phyloP scores from a whole-genome alignment of 2,797 vertebrate genomes.

The Sebastes nivosus region DNA sequence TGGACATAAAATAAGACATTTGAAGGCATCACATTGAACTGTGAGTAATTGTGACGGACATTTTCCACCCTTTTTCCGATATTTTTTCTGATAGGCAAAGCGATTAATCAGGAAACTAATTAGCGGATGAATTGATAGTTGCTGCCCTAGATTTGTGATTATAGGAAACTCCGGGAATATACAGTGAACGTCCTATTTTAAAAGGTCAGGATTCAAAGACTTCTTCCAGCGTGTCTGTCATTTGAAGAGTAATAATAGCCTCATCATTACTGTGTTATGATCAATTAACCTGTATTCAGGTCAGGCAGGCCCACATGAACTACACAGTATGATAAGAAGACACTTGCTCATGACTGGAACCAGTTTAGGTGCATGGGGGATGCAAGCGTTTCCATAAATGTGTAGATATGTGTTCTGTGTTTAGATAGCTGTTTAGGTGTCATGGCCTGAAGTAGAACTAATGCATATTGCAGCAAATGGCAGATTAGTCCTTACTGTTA shows the following conservation, averaged over 20 bases:
- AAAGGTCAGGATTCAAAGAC: neutral
- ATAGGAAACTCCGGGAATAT: neutral
- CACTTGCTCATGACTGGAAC: neutral
- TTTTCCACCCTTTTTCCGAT: neutral
- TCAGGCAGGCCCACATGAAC: neutral
- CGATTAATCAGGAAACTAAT: neutral
- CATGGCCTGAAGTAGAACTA: neutral
- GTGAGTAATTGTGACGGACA: neutral
- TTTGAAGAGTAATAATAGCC: neutral
- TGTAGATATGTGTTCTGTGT: neutral
- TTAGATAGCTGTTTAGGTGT: neutral
- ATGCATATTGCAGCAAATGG: slow-evolving; percentile 19
- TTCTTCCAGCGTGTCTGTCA: neutral
- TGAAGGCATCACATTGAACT: neutral
- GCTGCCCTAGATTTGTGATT: neutral
- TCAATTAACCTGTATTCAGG: neutral
- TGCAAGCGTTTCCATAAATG: neutral
- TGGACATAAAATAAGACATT: neutral
- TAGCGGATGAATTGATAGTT: neutral
- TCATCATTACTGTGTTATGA: neutral
- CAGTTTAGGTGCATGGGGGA: neutral
- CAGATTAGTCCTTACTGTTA: neutral
- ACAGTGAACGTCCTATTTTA: neutral
- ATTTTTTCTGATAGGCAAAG: neutral
- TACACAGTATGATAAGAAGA: neutral